Base-by-base conservation (phyloP, 2,888 invertebrate genomes). In the Dendrolimus pini region DNA sequence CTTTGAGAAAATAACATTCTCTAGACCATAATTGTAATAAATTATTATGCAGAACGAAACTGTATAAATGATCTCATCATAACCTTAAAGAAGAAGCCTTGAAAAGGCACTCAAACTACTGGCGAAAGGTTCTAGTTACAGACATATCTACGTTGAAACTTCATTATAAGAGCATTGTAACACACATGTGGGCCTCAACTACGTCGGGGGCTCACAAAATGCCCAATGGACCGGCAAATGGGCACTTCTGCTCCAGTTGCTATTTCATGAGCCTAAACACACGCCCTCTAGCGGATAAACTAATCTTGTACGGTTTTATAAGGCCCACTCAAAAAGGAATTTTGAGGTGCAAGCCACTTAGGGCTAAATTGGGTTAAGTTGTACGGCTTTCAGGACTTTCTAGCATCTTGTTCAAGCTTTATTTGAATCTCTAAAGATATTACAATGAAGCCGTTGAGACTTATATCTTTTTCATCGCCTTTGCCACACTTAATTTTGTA, bases 161-260 rank as follows among this genome's bases (percentile, higher is more conserved):
- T 73, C 69, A 78, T 81, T 75, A 80, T 70, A 73, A 65, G 71
- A 64, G 65, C 68, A 74, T 77, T 75, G 78, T 74, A 73, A 65
- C 74, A 69, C 69, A 69, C 65, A 69, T 70, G 65, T 66, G 62
- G 71, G 67, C 68, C 65, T 70, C 82, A 80, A 80, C 80, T 80
- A 78, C 80, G 77, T 80, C 79, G 78, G 77, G 71, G 72, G 71
- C 69, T 47, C 47, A 74, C 70, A 78, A 74, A 80, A 82, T 76
- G 77, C 69, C 74, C 84, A 82, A 78, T 87, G 83, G 78, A 80
- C 78, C 85, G 86, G 74, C 63, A 83, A 87, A 88, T 85, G 77
- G 83, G 83, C 80, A 78, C 82, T 89, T 88, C 87, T 85, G 86
- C 86, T 74, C 83, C 77, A 83, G 75, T 87, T 82, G 75, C 70